Percentiles rank a stretch among this genome's conserved stretches.
Conservation (phyloP, 2,797 vertebrate species). For the Neosilurus mollespiculum region DNA sequence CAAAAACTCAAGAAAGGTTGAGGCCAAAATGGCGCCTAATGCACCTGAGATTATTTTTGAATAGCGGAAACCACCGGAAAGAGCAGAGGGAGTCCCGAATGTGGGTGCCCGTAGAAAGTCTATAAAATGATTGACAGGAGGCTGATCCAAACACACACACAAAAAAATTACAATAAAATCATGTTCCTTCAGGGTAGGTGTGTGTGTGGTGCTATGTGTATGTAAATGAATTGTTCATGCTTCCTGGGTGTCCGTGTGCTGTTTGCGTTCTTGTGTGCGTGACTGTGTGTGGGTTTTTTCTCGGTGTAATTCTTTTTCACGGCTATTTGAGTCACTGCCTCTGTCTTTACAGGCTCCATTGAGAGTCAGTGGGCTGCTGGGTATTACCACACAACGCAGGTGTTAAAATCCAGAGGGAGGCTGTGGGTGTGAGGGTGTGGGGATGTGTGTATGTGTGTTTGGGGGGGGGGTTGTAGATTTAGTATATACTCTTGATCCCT, state of each 20-base stretch:
- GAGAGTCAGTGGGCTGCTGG: slow-evolving; percentile 30
- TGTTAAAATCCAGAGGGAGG: slow-evolving; percentile 9
- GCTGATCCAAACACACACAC: no score
- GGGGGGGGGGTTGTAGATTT: not conserved
- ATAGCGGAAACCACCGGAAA: no score
- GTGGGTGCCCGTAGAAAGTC: no score
- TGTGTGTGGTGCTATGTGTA: slow-evolving; percentile 55
- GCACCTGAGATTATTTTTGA: no score
- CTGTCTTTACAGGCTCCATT: slow-evolving; percentile 42
- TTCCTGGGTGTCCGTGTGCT: slow-evolving; percentile 16
- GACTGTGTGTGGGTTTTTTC: slow-evolving; percentile 18
- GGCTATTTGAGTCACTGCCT: slow-evolving; percentile 24
- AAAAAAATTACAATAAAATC: no score
- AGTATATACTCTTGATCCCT: no score
- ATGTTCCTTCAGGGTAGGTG: no score
- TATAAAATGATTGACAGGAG: no score
- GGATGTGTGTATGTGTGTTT: not conserved
- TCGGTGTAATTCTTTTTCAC: slow-evolving; percentile 29
- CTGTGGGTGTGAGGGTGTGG: slow-evolving; percentile 1
- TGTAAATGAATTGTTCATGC: slow-evolving; percentile 29
- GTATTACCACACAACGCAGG: slow-evolving; percentile 42
- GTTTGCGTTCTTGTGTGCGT: not conserved
- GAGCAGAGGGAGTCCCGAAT: no score
- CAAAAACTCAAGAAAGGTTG: no score
- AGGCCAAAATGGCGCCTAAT: no score